phyloP scores from a whole-genome alignment of 2,797 vertebrate species.

The Liparis tanakae region DNA sequence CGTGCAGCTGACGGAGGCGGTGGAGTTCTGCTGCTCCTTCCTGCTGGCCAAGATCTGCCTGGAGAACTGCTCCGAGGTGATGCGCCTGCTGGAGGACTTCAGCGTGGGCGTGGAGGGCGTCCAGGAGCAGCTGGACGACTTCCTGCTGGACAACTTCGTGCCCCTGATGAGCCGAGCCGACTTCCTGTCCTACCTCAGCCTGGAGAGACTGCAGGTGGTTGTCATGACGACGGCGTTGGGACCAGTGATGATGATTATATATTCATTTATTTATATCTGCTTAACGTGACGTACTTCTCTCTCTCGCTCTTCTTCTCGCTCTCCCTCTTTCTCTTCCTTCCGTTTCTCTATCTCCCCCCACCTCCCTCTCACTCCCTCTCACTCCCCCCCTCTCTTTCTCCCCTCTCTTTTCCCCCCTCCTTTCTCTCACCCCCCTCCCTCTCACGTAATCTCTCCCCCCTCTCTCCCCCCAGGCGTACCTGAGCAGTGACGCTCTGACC shows the following conservation, averaged over 20 bases:
- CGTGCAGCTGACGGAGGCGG: slow-evolving; percentile 97
- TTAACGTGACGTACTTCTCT: no score
- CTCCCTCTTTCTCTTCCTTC: no score
- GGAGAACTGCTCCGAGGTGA: slow-evolving; percentile 99
- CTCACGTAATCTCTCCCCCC: no score
- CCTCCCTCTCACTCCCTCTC: no score
- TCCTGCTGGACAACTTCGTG: slow-evolving; percentile 98
- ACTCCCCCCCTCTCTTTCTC: no score
- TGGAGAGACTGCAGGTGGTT: slow-evolving; percentile 91
- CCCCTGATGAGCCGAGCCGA: slow-evolving; percentile 97
- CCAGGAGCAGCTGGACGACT: slow-evolving; percentile 95
- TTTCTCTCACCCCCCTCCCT: no score
- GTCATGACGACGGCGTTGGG: no score
- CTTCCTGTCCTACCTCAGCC: slow-evolving; percentile 98
- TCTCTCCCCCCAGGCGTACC: slow-evolving; percentile 79
- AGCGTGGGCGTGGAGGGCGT: slow-evolving; percentile 98
- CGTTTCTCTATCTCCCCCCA: no score
- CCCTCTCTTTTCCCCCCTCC: no score
- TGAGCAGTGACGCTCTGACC: slow-evolving; percentile 95
- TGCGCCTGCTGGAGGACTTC: slow-evolving; percentile 99
- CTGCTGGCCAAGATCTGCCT: slow-evolving; percentile 98
- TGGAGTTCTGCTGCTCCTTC: slow-evolving; percentile 99
- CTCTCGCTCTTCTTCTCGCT: no score
- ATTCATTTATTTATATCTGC: no score
- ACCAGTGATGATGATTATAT: no score